Evolutionary conservation across 2,113 vertebrate genomes (phyloP), one percentile per base, ranked within the genome.

Genomic region (Empidonax alnorum): DNA sequence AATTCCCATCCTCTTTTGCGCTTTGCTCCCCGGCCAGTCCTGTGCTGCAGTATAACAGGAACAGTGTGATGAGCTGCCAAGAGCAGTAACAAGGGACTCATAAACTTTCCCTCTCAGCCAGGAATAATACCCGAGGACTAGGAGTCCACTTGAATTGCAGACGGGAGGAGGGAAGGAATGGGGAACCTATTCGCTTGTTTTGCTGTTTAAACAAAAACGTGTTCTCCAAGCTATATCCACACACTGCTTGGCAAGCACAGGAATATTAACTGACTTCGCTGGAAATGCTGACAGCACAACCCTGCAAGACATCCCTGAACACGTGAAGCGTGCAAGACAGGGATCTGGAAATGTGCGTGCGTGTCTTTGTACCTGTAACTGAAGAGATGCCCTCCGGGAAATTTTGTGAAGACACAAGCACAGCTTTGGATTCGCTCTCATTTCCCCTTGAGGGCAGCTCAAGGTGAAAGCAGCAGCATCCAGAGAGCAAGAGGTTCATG

Each of bases 1-100:
- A n/a, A 69, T 74, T 96, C 78, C 67, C 86, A 81, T 76, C 82
- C 66, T 72, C 62, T 87, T 50, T n/a, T 78, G 67, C 0, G 1
- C 53, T 93, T 76, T 90, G 61, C 87, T 92, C 80, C 63, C 85
- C 10, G 28, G 79, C 88, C 88, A 97, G 92, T 91, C 75, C 74
- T 90, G 59, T 35, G 49, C 93, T 95, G 80, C 67, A 91, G 71
- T 50, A 78, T 85, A 95, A 92, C 52, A 96, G 87, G 84, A 96
- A 90, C 5, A 93, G 69, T 72, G 53, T 90, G 92, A 94, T 87
- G 84, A 81, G 80, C 91, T 96, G 96, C 96, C 97, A 97, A 96
- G 65, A 90, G 55, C 67, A 28, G 44, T 87, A 96, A 94, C 91
- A 56, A 90, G 93, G 90, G 91, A 83, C 75, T 83, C 80, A 69